Percentiles rank a stretch among this genome's conserved stretches.
Conservation (phyloP, 2,113 vertebrate genomes). For the Circaetus cinerascens region DNA sequence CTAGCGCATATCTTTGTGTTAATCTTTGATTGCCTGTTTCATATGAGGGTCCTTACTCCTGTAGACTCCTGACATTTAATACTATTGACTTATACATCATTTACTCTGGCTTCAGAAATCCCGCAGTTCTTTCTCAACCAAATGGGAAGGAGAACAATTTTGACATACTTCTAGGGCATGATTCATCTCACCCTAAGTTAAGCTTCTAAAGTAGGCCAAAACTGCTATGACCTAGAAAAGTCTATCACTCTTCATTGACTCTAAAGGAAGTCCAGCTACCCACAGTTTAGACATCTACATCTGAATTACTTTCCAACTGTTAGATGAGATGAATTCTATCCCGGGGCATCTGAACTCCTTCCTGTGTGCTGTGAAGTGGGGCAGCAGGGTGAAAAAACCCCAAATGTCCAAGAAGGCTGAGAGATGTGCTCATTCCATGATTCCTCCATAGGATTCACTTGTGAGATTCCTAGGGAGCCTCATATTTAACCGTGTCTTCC, state of each 20-base stretch:
- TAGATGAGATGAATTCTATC: not conserved
- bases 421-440: not conserved
- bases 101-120: not conserved
- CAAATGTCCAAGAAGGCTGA: not conserved
- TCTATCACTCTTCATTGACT: not conserved
- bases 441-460: not conserved
- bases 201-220: not conserved
- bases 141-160: not conserved
- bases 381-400: not conserved
- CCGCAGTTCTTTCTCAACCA: not conserved
- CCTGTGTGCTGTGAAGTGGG: not conserved
- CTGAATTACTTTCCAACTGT: not conserved
- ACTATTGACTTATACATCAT: not conserved
- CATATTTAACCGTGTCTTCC: not conserved
- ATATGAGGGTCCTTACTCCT: not conserved
- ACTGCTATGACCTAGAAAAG: not conserved
- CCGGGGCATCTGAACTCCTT: not conserved
- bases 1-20: not conserved
- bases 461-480: not conserved
- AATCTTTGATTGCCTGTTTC: not conserved
- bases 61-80: not conserved
- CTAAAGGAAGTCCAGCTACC: not conserved
- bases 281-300: not conserved
- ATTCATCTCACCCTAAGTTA: not conserved
- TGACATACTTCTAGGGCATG: not conserved